Evolutionary conservation across 1,140 invertebrate species (phyloP).

Genomic region (Solen grandis): DNA sequence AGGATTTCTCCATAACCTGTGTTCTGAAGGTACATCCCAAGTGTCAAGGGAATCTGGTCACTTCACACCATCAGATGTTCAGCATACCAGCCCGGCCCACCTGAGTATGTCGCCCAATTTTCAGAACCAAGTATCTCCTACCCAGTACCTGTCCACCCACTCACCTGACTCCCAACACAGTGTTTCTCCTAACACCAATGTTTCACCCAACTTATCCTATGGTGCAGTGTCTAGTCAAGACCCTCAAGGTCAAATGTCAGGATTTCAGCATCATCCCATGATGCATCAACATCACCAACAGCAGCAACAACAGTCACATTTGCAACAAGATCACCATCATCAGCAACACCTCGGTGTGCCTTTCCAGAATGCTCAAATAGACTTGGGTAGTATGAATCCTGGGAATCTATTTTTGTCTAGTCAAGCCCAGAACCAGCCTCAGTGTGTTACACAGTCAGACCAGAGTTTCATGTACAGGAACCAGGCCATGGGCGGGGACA

Average conservation of each 20-base stretch:
- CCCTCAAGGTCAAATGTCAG: not conserved
- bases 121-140: constrained; percentile 24
- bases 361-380: too few relatives aligned
- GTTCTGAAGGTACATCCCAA: not conserved
- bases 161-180: constrained; percentile 41
- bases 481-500: not conserved
- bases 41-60: not conserved
- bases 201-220: constrained; percentile 5
- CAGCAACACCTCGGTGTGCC: not conserved
- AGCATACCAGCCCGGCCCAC: not conserved
- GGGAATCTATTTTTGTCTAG: constrained; percentile 21
- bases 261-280: not conserved
- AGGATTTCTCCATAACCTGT: constrained; percentile 11
- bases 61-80: constrained; percentile 2
- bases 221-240: not conserved
- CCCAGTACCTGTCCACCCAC: not conserved
- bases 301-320: not conserved
- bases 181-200: constrained; percentile 4
- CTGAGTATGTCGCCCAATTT: constrained; percentile 34
- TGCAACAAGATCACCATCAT: not conserved
- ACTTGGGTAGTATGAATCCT: not conserved
- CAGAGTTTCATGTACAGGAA: constrained; percentile 19
- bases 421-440: constrained; percentile 5
- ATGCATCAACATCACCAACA: not conserved
- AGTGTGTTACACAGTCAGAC: constrained; percentile 15